These are phyloP conservation scores for Epicauta chinensis DNA, from an alignment of 1,140 invertebrate genomes.

Conservation along the genomic window DNA sequence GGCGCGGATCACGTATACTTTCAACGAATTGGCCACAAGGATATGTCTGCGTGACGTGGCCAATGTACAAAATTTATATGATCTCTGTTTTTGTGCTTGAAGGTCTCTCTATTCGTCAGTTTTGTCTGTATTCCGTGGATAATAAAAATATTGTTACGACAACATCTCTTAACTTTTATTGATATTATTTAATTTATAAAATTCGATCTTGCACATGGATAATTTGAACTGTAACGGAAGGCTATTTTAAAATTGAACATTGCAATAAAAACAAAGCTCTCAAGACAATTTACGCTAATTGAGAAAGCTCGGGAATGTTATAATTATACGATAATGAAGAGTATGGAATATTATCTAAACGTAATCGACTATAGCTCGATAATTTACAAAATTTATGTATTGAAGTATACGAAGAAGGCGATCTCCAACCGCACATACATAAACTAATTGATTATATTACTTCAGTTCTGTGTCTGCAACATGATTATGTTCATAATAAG, in stretches of 20 bases:
- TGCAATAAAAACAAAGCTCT: no score
- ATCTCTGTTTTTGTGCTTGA: slow-evolving; percentile 21
- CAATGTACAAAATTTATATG: slow-evolving; percentile 28
- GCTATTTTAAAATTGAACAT: no score
- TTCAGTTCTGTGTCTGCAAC: not conserved
- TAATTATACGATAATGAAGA: no score
- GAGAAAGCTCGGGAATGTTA: no score
- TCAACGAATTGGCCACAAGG: slow-evolving; percentile 22
- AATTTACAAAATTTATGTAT: no score
- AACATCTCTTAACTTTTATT: slow-evolving; percentile 10
- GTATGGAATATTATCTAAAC: no score
- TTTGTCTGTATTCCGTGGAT: not conserved
- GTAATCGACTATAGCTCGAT: no score
- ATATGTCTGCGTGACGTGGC: slow-evolving; percentile 26
- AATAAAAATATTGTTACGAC: slow-evolving; percentile 22
- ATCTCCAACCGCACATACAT: not conserved
- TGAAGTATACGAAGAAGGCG: no score
- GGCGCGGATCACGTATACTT: slow-evolving; percentile 23
- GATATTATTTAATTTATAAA: slow-evolving; percentile 7
- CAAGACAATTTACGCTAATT: no score
- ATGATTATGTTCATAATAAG: slow-evolving; percentile 19
- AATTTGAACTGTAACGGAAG: no score
- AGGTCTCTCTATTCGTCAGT: slow-evolving; percentile 4
- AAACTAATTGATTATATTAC: slow-evolving; percentile 8
- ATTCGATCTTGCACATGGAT: not conserved